A percentile compares a stretch with the other conserved stretches of the same genome.
phyloP scores from a whole-genome alignment of 2,113 vertebrate genomes.

The Takifugu flavidus region DNA sequence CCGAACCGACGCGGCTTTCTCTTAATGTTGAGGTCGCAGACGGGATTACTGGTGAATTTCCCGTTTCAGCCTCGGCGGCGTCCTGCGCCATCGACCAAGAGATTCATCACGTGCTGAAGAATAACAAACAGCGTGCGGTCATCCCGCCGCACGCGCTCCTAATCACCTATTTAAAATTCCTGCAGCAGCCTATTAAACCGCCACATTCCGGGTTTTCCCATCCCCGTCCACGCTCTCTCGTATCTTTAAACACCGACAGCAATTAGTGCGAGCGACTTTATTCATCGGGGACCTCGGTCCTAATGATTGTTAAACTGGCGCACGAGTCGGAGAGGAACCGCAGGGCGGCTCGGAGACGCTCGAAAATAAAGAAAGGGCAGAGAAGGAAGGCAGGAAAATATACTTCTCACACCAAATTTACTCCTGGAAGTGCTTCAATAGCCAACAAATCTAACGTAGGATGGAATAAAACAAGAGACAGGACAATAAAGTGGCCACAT shows the following conservation, averaged over 20 bases:
- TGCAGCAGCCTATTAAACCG: constrained; percentile 61
- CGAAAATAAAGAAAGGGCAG: neutral
- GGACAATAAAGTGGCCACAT: no score
- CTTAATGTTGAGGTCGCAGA: no score
- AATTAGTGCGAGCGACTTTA: constrained; percentile 76
- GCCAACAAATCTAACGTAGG: no score
- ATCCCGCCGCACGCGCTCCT: constrained; percentile 60
- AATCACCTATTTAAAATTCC: constrained; percentile 72
- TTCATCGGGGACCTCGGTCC: constrained; percentile 68
- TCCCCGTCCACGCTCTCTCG: constrained; percentile 29
- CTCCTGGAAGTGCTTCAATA: no score
- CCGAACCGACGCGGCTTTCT: no score
- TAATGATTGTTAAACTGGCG: constrained; percentile 75
- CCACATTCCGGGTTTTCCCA: constrained; percentile 51
- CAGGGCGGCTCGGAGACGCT: constrained; percentile 28
- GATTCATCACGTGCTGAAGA: constrained; percentile 64
- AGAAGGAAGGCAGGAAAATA: neutral
- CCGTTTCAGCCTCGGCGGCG: constrained; percentile 20
- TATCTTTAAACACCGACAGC: constrained; percentile 70
- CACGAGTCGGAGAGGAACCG: constrained; percentile 65
- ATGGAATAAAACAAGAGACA: no score
- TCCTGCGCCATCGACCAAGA: constrained; percentile 53
- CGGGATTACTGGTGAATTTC: neutral
- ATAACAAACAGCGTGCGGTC: constrained; percentile 57
- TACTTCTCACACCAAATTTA: no score